These are phyloP conservation scores for Ciconia boyciana DNA, from an alignment of 2,113 vertebrate species.

Conservation along the genomic window DNA sequence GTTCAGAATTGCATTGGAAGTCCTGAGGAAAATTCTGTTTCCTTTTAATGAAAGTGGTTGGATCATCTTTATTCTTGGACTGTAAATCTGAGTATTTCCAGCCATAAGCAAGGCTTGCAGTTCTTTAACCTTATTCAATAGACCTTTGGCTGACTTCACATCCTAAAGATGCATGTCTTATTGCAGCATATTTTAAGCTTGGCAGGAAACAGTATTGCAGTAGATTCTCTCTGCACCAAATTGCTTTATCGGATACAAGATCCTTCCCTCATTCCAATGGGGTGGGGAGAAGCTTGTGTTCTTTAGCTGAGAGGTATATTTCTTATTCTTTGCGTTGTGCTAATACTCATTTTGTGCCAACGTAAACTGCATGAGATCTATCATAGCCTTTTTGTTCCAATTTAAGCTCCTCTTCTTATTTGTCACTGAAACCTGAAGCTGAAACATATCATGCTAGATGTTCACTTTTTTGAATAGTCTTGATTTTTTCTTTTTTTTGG, in stretches of 20 bases:
- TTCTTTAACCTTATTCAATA: constrained; percentile 28
- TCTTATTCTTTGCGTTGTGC: not conserved
- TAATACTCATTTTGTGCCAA: not conserved
- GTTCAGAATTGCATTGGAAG: not conserved
- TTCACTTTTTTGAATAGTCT: not conserved
- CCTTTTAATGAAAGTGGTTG: not conserved
- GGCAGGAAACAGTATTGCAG: constrained; percentile 50
- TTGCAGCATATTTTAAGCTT: constrained; percentile 44
- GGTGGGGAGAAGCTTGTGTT: not conserved
- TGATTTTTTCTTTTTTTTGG: not conserved
- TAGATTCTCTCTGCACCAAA: constrained; percentile 30
- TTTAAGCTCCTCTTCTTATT: not conserved
- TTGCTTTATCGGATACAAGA: not conserved
- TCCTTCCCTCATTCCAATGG: not conserved
- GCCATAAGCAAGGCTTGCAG: constrained; percentile 13
- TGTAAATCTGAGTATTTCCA: not conserved
- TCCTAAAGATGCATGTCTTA: constrained; percentile 44
- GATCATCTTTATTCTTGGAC: constrained; percentile 7
- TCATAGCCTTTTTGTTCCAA: not conserved
- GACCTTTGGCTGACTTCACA: constrained; percentile 43
- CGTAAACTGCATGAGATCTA: not conserved
- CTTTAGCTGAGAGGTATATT: not conserved
- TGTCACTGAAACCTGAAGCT: not conserved
- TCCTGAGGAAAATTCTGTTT: constrained; percentile 11
- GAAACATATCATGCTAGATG: not conserved